Percentiles rank a stretch among this genome's conserved stretches.
These are phyloP conservation scores for Orchesellides sinensis DNA, from an alignment of 2,888 invertebrate genomes.

Conservation along the genomic window DNA sequence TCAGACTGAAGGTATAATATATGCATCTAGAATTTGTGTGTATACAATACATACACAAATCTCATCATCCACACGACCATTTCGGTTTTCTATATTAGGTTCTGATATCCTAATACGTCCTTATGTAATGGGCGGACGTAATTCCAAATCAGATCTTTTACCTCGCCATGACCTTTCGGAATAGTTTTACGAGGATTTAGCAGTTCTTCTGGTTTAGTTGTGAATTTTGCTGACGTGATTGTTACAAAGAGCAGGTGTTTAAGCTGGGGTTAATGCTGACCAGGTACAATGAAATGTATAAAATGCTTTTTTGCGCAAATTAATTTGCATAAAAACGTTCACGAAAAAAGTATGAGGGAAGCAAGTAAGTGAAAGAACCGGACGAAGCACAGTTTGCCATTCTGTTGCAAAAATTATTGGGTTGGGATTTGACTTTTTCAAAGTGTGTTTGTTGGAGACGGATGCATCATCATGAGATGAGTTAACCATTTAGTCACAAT, in stretches of 20 bases:
- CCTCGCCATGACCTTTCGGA: constrained; percentile 74
- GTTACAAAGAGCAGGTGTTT: too few species aligned
- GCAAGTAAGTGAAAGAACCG: constrained; percentile 1
- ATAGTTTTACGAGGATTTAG: constrained; percentile 64
- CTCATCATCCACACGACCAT: constrained; percentile 66
- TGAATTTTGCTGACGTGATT: constrained; percentile 44
- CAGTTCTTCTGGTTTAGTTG: constrained; percentile 61
- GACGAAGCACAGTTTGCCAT: background rate
- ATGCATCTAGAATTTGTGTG: constrained; percentile 15
- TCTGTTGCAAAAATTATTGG: background rate
- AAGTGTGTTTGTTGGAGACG: too few species aligned
- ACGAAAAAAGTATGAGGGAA: too few species aligned
- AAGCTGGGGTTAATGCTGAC: too few species aligned
- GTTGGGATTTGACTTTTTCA: constrained; percentile 13
- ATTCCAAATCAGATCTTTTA: constrained; percentile 72
- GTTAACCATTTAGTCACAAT: background rate
- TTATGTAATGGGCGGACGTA: constrained; percentile 72
- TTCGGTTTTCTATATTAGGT: constrained; percentile 73
- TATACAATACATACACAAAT: constrained; percentile 29
- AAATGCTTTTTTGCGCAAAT: constrained; percentile 26
- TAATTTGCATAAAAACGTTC: constrained; percentile 24
- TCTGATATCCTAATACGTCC: constrained; percentile 73
- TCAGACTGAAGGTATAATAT: constrained; percentile 18
- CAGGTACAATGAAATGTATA: constrained; percentile 31
- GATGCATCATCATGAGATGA: constrained; percentile 20